Evolutionary conservation across 2,888 invertebrate species (phyloP).

Genomic region (Latheticus oryzae): DNA sequence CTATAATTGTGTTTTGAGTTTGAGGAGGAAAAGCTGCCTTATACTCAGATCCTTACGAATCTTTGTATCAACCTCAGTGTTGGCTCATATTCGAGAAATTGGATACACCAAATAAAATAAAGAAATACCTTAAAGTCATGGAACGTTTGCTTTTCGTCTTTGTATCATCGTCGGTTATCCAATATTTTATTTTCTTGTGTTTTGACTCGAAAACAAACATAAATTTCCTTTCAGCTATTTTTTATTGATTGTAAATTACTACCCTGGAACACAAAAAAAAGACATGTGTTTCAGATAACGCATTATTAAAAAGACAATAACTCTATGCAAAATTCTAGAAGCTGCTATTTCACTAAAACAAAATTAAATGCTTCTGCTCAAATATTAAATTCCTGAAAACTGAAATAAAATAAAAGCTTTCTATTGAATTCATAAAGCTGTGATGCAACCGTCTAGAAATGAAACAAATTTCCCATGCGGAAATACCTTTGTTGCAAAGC

Average conservation of each 20-base stretch:
- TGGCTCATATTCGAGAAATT: conserved; percentile 39
- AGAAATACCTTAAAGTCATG: conserved; percentile 37
- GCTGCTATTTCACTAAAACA: conserved; percentile 1
- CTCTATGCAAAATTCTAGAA: too few species aligned
- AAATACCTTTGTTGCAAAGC: conserved; percentile 25
- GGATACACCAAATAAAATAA: conserved; percentile 40
- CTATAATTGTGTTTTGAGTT: conserved; percentile 47
- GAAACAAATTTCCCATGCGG: conserved; percentile 37
- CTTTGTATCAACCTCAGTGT: conserved; percentile 38
- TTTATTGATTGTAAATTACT: conserved; percentile 33
- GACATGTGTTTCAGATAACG: too few species aligned
- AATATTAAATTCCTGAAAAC: conserved; percentile 35
- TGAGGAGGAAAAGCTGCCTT: conserved; percentile 33
- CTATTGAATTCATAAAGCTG: conserved; percentile 25
- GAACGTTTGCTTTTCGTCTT: conserved; percentile 35
- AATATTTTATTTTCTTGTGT: conserved; percentile 36
- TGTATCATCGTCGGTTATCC: conserved; percentile 37
- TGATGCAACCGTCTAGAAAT: conserved; percentile 26
- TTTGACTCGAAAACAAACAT: conserved; percentile 31
- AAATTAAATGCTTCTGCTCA: conserved; percentile 28
- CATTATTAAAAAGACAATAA: too few species aligned
- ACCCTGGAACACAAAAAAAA: too few species aligned
- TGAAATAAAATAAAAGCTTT: conserved; percentile 28
- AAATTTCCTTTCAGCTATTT: conserved; percentile 14
- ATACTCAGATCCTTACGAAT: conserved; percentile 35